Evolutionary conservation across 2,888 invertebrate species (phyloP), one percentile per base, ranked within the genome.

Genomic region (Omphaloscelis lunosa): DNA sequence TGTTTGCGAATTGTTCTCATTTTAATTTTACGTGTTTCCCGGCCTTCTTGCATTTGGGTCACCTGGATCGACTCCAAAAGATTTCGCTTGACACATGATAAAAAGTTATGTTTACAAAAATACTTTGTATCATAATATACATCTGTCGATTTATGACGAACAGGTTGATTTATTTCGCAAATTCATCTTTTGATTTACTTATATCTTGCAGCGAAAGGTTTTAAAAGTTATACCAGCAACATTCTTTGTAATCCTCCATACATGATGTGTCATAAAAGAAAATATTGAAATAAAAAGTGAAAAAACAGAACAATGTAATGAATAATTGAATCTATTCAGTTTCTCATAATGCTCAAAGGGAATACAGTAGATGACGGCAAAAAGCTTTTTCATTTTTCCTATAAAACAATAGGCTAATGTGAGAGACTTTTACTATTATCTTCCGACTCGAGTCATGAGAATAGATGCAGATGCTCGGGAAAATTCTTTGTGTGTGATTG

Each of bases 51-150:
- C 91, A 96, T 95, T 92, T 93, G 89, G 96, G 96, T 95, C 96
- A 93, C 90, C 94, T 96, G 96, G 96, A 96, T 88, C 88, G 86
- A 85, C 82, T 96, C 96, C 96, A 96, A 95, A 93, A 93, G 86
- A 90, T 91, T 92, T 82, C 82, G 87, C 90, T 90, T 93, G 91
- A 93, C 92, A 92, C 83, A 77, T 90, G 88, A 89, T 87, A 85
- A 86, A 90, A 92, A 91, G 82, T 89, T 91, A 84, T 91, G 91
- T 93, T 93, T 92, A 92, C 90, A 89, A 89, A 88, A 85, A 39
- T 53, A 58, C 48, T 77, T 75, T 67, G 45, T 39, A 59, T 62
- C 62, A 34, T 34, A 34, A 67, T 62, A 67, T 59, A 67, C 27
- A 63, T 68, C 45, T 72, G 61, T 61, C 63, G 51, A 74, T 48